Percentiles rank a stretch among this genome's conserved stretches.
phyloP scores from a whole-genome alignment of 2,113 vertebrate genomes.

The Psittacus erithacus region DNA sequence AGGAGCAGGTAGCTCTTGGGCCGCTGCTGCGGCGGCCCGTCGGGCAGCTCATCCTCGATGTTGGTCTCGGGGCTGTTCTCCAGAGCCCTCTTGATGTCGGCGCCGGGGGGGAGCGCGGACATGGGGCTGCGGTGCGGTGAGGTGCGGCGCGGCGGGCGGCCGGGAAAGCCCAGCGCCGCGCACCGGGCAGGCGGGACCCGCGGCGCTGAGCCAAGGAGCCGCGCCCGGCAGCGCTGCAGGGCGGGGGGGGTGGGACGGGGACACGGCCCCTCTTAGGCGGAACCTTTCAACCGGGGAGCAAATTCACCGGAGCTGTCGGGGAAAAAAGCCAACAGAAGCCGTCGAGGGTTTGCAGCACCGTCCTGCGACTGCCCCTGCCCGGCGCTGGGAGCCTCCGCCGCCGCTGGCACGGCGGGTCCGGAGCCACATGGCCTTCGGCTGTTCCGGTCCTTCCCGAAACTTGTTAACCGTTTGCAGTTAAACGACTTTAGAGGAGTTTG shows the following conservation, averaged over 20 bases:
- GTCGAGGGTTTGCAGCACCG: not conserved
- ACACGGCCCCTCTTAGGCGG: not conserved
- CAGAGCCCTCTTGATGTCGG: conserved; percentile 77
- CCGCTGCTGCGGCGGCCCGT: conserved; percentile 59
- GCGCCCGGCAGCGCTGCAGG: not conserved
- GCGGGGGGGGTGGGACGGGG: not conserved
- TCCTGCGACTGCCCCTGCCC: not conserved
- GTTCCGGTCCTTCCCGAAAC: fast-evolving
- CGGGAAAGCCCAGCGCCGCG: conserved; percentile 58
- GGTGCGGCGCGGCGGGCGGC: not conserved
- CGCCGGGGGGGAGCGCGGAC: conserved; percentile 69
- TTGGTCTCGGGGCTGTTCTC: conserved; percentile 76
- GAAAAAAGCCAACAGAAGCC: fast-evolving
- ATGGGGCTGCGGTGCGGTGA: conserved; percentile 47
- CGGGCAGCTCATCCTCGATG: conserved; percentile 71
- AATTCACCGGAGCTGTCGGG: not conserved
- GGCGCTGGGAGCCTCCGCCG: not conserved
- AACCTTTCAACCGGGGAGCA: not conserved
- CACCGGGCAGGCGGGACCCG: conserved; percentile 70
- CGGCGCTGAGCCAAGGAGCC: conserved; percentile 46
- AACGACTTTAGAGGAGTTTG: fast-evolving
- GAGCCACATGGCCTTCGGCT: not conserved
- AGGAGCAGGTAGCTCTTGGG: conserved; percentile 82
- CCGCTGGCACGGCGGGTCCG: not conserved
- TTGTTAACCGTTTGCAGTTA: not conserved